These are phyloP conservation scores for Agrotis puta DNA, from an alignment of 2,888 invertebrate genomes.

Conservation along the genomic window DNA sequence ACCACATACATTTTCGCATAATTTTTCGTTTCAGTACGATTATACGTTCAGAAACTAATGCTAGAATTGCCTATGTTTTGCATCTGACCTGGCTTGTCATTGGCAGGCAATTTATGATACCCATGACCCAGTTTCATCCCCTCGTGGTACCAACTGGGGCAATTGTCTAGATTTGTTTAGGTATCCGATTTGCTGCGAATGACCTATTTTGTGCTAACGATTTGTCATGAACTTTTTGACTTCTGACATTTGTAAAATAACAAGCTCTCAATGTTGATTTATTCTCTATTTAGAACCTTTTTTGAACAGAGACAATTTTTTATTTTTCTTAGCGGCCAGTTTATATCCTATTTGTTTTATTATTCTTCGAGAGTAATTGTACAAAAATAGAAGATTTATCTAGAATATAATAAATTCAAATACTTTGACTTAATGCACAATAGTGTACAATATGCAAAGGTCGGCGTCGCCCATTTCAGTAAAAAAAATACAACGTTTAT, in stretches of 20 bases:
- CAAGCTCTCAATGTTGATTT: too few species aligned
- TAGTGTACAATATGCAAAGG: neutral
- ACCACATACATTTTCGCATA: too few species aligned
- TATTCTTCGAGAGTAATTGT: neutral
- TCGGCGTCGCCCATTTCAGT: too few species aligned
- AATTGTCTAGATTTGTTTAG: constrained; percentile 63
- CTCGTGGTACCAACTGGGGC: constrained; percentile 42
- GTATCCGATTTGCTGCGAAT: constrained; percentile 44
- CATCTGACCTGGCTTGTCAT: constrained; percentile 59
- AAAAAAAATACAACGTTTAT: constrained; percentile 30
- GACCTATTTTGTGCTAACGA: constrained; percentile 40
- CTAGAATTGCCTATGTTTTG: constrained; percentile 37
- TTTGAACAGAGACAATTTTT: neutral
- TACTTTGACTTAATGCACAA: constrained; percentile 5
- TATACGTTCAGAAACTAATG: constrained; percentile 13
- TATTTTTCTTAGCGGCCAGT: neutral
- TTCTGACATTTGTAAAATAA: neutral
- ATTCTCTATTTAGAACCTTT: neutral
- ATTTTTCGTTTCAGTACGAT: too few species aligned
- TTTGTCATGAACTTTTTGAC: neutral
- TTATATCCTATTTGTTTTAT: neutral
- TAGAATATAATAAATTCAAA: constrained; percentile 19
- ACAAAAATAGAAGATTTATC: neutral
- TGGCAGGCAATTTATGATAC: constrained; percentile 60
- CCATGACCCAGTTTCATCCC: constrained; percentile 65